phyloP scores from a whole-genome alignment of 2,888 invertebrate species.

The Hololepta plana region DNA sequence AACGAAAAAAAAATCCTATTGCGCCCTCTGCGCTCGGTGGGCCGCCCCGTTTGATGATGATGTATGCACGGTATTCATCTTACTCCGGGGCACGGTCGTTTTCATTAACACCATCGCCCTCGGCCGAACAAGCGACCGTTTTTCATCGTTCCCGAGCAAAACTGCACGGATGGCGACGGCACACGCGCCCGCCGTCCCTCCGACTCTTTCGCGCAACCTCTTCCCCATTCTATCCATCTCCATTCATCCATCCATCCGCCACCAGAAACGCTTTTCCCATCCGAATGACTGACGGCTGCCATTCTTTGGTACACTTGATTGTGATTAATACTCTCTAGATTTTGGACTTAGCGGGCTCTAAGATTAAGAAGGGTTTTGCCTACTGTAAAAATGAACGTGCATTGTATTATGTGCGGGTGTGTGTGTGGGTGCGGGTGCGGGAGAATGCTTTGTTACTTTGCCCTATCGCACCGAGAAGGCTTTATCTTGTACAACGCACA shows the following conservation, averaged over 20 bases:
- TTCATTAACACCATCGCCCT: conserved; percentile 20
- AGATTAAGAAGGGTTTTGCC: too few relatives aligned
- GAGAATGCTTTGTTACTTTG: conserved; percentile 6
- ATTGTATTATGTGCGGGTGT: too few relatives aligned
- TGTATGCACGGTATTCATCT: conserved; percentile 16
- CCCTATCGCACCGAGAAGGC: conserved; percentile 7
- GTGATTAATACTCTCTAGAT: conserved; percentile 21
- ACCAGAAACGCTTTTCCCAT: too few relatives aligned
- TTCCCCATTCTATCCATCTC: conserved; percentile 9
- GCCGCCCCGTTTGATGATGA: conserved; percentile 13
- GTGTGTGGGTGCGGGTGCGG: too few relatives aligned
- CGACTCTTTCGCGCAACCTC: too few relatives aligned
- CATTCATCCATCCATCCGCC: too few relatives aligned
- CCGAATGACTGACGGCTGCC: conserved; percentile 11
- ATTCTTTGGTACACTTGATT: conserved; percentile 16
- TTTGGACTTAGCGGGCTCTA: too few relatives aligned
- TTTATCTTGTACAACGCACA: conserved; percentile 6
- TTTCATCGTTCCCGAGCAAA: conserved; percentile 21
- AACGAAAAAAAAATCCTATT: background rate
- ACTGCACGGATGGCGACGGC: too few relatives aligned
- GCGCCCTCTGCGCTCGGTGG: background rate
- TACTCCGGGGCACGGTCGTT: conserved; percentile 13
- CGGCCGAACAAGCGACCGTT: conserved; percentile 20
- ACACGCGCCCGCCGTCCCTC: conserved; percentile 2
- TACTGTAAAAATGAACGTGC: conserved; percentile 6